Conservation (phyloP, 2,888 invertebrate genomes). For the Nowickia ferox region DNA sequence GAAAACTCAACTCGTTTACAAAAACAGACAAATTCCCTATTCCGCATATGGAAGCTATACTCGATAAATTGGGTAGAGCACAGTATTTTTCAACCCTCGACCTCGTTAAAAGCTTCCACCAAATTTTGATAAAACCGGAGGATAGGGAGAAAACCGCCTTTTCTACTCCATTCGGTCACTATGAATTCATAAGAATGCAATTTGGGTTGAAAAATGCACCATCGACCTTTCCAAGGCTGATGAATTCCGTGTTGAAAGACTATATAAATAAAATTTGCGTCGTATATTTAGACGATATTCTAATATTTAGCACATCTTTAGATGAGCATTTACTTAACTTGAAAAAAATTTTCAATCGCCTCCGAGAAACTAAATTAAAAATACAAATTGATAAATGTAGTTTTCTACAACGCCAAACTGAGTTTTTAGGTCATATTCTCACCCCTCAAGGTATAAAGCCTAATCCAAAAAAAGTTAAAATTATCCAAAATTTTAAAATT, state of each 20-base stretch:
- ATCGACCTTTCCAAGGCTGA: background rate
- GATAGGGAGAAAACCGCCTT: constrained; percentile 23
- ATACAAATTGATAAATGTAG: constrained; percentile 53
- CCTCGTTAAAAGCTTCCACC: constrained; percentile 12
- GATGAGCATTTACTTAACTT: background rate
- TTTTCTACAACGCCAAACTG: background rate
- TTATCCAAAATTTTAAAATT: constrained; percentile 17
- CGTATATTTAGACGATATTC: background rate
- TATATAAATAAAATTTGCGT: too few species aligned
- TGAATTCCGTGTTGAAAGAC: background rate
- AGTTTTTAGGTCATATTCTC: constrained; percentile 32
- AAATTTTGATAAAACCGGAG: background rate
- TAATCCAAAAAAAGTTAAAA: constrained; percentile 22
- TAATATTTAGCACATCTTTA: constrained; percentile 7
- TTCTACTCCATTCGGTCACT: too few species aligned
- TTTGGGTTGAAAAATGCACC: background rate
- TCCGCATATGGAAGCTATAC: constrained; percentile 28
- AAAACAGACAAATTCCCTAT: constrained; percentile 33
- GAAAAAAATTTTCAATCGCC: background rate
- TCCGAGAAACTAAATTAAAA: constrained; percentile 13
- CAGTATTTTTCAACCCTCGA: background rate
- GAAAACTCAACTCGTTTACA: background rate
- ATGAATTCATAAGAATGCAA: background rate
- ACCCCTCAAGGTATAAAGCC: constrained; percentile 72
- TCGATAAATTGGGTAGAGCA: background rate